Evolutionary conservation across 1,140 invertebrate species (phyloP), one percentile per base, ranked within the genome.

Genomic region (Sarcophaga bullata): DNA sequence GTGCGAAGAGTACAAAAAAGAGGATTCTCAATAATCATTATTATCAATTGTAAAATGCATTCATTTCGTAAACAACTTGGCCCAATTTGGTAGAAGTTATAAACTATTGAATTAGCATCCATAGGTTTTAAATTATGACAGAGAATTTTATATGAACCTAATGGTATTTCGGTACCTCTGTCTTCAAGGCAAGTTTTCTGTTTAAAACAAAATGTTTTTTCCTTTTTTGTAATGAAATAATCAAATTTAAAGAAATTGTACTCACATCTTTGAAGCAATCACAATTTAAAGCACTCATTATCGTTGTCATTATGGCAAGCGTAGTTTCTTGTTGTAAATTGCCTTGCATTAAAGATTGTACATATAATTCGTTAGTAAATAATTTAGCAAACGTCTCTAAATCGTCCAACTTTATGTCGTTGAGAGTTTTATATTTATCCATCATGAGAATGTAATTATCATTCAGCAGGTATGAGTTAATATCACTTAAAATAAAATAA

Each of bases 51-150:
- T 0, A 97, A 91, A 0, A 96, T 92, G 84, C 95, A 95, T 73
- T 93, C 93, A 46, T 93, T 91, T 52, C 93, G 91, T 0, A 95
- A 91, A 6, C 92, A 92, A 73, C 93, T 90, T 0, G 90, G 89
- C 4, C 94, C 95, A 10, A 92, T 94, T 90, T 98, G 97, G 91
- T 98, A 98, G 90, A 97, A 98, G 90, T 97, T 97, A 13, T 94
- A 94, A 37, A 98, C 93, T 62, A 96, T 93, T 9, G 96, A 97
- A 90, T 97, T 98, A 5, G 93, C 92, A 85, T 98, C 96, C 6
- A 91, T 90, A 15, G 88, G 87, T 88, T 97, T 96, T 68, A 97
- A 93, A 25, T 94, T 94, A 83, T 92, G 89, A 17, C 95, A 91
- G 78, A 94, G 92, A 80, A 94, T 93, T 84, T 91, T 93, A 49